Conservation (phyloP, 2,113 vertebrate species). For the Chiloscyllium plagiosum region DNA sequence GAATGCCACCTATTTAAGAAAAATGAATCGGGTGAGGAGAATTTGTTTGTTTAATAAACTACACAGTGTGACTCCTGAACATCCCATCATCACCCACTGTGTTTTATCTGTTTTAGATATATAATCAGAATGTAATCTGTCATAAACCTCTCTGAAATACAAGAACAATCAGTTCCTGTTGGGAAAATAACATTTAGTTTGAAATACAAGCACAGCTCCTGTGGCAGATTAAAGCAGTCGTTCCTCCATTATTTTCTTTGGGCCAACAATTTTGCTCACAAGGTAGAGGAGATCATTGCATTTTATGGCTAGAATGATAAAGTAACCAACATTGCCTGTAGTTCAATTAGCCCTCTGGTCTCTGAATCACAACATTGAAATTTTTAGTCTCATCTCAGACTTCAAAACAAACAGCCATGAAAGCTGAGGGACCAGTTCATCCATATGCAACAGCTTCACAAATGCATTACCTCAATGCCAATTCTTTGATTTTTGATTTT, state of each 20-base stretch:
- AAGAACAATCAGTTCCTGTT: constrained; percentile 19
- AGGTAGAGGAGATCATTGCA: not conserved
- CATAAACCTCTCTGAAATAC: not conserved
- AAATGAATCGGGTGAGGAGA: not conserved
- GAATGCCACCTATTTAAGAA: not conserved
- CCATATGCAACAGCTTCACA: not conserved
- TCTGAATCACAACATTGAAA: not conserved
- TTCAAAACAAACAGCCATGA: not conserved
- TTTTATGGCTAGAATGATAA: not conserved
- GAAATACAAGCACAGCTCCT: not conserved
- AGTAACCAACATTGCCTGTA: not conserved
- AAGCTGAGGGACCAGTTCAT: not conserved
- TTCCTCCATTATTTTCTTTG: not conserved
- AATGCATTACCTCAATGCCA: not conserved
- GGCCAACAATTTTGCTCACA: not conserved
- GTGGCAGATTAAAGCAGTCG: not conserved
- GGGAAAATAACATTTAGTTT: constrained; percentile 23
- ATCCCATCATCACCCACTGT: not conserved
- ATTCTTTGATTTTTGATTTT: no score
- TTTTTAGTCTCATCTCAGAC: not conserved
- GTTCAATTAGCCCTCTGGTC: not conserved
- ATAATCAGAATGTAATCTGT: not conserved
- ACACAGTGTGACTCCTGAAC: not conserved
- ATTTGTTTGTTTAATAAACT: not conserved
- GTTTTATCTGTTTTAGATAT: constrained; percentile 9